Evolutionary conservation across 1,140 invertebrate species (phyloP).

Genomic region (Hirudo medicinalis): DNA sequence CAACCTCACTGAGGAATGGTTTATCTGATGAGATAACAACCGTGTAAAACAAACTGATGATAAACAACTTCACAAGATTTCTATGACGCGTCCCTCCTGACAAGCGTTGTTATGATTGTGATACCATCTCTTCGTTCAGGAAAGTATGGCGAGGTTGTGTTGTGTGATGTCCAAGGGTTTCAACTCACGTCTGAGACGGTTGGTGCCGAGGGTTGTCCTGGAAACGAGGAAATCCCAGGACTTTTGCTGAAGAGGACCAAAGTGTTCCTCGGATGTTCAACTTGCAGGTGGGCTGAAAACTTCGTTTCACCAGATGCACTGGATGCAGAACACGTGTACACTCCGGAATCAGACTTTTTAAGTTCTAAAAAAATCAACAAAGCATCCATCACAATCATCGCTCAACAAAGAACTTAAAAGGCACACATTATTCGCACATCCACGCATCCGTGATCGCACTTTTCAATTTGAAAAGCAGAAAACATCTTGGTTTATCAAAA

Average conservation of each 20-base stretch:
- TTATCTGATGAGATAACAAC: conserved; percentile 39
- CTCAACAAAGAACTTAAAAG: too few species aligned
- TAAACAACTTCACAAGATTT: not conserved
- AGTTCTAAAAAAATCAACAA: conserved; percentile 49
- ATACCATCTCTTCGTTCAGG: too few species aligned
- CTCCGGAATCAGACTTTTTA: conserved; percentile 45
- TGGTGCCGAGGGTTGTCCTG: conserved; percentile 61
- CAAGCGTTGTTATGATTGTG: not conserved
- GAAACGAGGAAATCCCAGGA: conserved; percentile 60
- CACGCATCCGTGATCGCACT: too few species aligned
- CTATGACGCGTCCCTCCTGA: not conserved
- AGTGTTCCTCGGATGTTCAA: conserved; percentile 34
- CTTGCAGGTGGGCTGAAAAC: conserved; percentile 61
- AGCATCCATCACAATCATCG: not conserved
- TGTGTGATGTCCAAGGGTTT: too few species aligned
- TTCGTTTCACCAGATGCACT: conserved; percentile 70
- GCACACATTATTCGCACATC: too few species aligned
- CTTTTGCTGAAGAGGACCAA: conserved; percentile 53
- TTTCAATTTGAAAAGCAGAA: too few species aligned
- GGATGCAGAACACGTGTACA: conserved; percentile 56
- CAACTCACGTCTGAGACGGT: conserved; percentile 56
- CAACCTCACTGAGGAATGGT: conserved; percentile 61
- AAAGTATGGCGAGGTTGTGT: too few species aligned
- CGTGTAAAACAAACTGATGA: not conserved
- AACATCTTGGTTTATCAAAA: too few species aligned